Percentiles rank a stretch among this genome's conserved stretches.
Conservation (phyloP, 2,113 vertebrate species). For the Phalacrocorax carbo region DNA sequence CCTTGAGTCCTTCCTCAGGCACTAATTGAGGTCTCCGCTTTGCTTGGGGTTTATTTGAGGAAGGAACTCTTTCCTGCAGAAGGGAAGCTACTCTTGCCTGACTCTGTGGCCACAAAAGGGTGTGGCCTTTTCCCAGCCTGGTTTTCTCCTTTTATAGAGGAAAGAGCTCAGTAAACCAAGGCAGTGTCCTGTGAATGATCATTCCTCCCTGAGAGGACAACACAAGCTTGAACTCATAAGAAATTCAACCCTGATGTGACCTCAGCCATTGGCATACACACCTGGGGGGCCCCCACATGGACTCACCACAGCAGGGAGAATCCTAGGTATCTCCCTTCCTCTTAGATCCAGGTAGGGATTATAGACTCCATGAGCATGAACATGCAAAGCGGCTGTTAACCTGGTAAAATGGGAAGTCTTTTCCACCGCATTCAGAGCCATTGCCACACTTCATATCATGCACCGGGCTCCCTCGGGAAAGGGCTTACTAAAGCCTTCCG, state of each 20-base stretch:
- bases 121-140: not conserved
- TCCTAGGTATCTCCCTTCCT: not conserved
- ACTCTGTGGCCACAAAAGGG: not conserved
- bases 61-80: not conserved
- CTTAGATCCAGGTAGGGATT: not conserved
- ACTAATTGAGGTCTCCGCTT: constrained; percentile 17
- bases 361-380: not conserved
- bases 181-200: not conserved
- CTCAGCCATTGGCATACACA: not conserved
- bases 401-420: not conserved
- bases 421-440: not conserved
- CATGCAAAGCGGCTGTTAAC: not conserved
- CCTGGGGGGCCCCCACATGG: not conserved
- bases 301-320: not conserved
- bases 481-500: not conserved
- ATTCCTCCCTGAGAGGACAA: not conserved
- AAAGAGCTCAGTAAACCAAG: not conserved
- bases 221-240: not conserved
- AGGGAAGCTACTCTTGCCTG: not conserved
- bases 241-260: not conserved
- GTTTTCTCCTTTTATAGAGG: not conserved
- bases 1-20: constrained; percentile 22
- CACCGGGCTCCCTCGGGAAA: not conserved
- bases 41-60: not conserved
- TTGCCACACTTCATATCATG: too few relatives aligned